phyloP scores from a whole-genome alignment of 2,797 vertebrate genomes.

The Meda fulgida region DNA sequence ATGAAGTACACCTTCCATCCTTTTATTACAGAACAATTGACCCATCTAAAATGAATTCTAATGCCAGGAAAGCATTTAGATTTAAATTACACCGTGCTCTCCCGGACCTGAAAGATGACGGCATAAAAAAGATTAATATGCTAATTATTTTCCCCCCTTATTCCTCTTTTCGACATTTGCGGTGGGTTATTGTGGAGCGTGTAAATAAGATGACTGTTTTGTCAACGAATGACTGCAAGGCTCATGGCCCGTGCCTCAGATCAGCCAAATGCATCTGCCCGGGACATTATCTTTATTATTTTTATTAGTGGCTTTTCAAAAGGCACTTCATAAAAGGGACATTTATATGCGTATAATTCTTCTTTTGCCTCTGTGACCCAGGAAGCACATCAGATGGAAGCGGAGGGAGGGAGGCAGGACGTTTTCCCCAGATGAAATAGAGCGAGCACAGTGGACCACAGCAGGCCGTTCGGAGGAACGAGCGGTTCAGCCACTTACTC shows the following conservation, averaged over 20 bases:
- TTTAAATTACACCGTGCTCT: conserved; percentile 99
- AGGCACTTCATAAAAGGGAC: conserved; percentile 74
- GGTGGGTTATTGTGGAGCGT: conserved; percentile 97
- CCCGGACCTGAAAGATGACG: conserved; percentile 98
- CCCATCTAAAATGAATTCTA: conserved; percentile 99
- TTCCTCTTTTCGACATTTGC: conserved; percentile 96
- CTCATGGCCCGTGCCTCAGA: conserved; percentile 87
- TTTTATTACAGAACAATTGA: conserved; percentile 99
- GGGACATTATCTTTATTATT: conserved; percentile 95
- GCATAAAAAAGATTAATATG: conserved; percentile 99
- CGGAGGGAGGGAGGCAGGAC: conserved; percentile 43
- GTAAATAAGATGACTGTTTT: conserved; percentile 99
- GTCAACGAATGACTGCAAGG: conserved; percentile 93
- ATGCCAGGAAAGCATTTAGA: conserved; percentile 99
- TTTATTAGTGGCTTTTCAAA: conserved; percentile 84
- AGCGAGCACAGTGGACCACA: conserved; percentile 9
- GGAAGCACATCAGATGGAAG: conserved; percentile 72
- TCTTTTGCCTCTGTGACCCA: conserved; percentile 69
- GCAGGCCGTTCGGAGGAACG: conserved; percentile 26
- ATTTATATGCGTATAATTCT: conserved; percentile 74
- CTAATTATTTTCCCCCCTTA: conserved; percentile 99
- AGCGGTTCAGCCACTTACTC: conserved; percentile 73
- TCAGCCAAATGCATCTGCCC: conserved; percentile 90
- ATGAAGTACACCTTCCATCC: conserved; percentile 99
- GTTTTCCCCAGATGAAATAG: conserved; percentile 34